A percentile compares a stretch with the other conserved stretches of the same genome.
phyloP scores from a whole-genome alignment of 2,113 vertebrate genomes.

The Hypocryptadius cinnamomeus region DNA sequence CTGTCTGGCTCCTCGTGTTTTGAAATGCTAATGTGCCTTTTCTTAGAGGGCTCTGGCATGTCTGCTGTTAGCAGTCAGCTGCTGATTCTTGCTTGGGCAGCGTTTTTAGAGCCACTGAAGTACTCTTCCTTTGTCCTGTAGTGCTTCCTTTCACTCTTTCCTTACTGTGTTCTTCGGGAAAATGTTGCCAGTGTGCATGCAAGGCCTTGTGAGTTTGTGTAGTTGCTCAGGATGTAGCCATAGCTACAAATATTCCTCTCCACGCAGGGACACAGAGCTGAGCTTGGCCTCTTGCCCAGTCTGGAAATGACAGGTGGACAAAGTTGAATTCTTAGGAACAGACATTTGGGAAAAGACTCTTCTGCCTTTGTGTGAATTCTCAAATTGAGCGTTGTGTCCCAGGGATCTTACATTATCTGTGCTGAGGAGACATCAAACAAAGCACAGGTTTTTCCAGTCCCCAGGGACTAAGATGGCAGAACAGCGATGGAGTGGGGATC shows the following conservation, averaged over 20 bases:
- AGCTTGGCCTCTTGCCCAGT: not conserved
- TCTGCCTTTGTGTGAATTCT: not conserved
- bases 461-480: not conserved
- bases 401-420: not conserved
- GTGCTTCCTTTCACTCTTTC: not conserved
- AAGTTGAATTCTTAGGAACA: not conserved
- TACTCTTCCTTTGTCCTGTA: not conserved
- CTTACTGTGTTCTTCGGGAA: not conserved
- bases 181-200: not conserved
- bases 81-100: not conserved
- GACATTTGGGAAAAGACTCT: not conserved
- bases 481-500: not conserved
- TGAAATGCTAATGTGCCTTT: not conserved
- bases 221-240: not conserved
- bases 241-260: not conserved
- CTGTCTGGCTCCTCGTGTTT: not conserved
- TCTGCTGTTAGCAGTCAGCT: not conserved
- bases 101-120: not conserved
- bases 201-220: not conserved
- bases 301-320: not conserved
- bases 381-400: not conserved
- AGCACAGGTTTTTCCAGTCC: not conserved
- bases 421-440: not conserved
- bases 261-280: not conserved
- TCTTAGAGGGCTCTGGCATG: not conserved